Base-by-base conservation (phyloP, 1,140 invertebrate species). In the Teleogryllus occipitalis region DNA sequence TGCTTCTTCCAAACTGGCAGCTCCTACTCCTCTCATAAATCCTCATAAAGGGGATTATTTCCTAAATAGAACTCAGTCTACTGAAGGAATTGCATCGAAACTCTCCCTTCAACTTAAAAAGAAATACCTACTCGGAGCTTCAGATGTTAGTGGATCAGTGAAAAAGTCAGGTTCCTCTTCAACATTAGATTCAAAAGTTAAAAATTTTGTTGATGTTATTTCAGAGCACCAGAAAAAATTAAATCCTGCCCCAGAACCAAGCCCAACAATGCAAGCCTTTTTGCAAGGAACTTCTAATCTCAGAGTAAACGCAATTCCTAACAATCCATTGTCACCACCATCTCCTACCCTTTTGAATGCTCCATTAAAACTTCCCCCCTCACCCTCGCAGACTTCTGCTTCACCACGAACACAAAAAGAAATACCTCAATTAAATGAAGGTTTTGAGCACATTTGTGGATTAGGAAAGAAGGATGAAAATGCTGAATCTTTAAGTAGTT, bases 141-240 rank as follows among this genome's bases (percentile, higher is more conserved):
- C 88, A 72, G 88, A 88, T 21, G 87, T 87, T 0, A 87, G 90
- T 8, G 88, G 88, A n/a, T 88, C 89, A 0, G 92, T 95, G 8
- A 90, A 93, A 82, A 95, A 95, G 83, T 95, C 94, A 0, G 94
- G 93, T n/a, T 95, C 94, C 22, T 91, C 94, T 0, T 93, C 94
- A 0, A 93, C 94, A 78, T 88, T 96, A 10, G 95, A 96, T 83
- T 94, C 93, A 3, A 93, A 93, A 83, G 89, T 97, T 75, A 92
- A 94, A 85, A 93, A 91, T 75, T 92, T 96, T 81, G 91, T 94
- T 65, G 94, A 93, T 47, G 93, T 92, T 79, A 96, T 97, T 80
- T 95, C 94, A 1, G 95, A 96, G 84, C 93, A 95, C 82, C 95
- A 97, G 83, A 96, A 96, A 83, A 85, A 96, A 80, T 84, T 97